Conservation (phyloP, 2,797 vertebrate genomes). For the Dipus sagitta region DNA sequence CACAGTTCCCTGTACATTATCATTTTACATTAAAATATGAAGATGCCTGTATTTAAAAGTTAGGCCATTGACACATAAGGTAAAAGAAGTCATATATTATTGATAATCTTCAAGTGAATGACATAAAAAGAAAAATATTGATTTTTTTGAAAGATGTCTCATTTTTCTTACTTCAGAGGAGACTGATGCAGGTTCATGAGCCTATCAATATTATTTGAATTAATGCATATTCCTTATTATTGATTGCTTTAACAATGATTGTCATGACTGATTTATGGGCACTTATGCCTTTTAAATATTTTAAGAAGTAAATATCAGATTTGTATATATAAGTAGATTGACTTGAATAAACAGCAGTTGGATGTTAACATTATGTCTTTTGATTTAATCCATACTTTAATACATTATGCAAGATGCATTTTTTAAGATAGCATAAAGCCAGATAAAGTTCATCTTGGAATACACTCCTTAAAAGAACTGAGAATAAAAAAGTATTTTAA, state of each 20-base stretch:
- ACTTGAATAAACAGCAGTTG: constrained; percentile 87
- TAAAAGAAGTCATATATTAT: constrained; percentile 88
- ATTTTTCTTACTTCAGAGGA: constrained; percentile 91
- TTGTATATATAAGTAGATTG: constrained; percentile 86
- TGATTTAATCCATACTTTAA: constrained; percentile 83
- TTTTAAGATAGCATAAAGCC: constrained; percentile 70
- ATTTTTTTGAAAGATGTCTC: constrained; percentile 89
- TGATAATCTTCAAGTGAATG: constrained; percentile 89
- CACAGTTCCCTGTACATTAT: constrained; percentile 75
- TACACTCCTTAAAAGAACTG: constrained; percentile 26
- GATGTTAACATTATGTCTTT: constrained; percentile 84
- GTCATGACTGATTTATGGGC: constrained; percentile 92
- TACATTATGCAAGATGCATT: constrained; percentile 77
- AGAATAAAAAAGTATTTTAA: not conserved
- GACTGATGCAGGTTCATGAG: constrained; percentile 87
- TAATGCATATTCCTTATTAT: constrained; percentile 91
- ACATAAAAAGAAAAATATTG: constrained; percentile 90
- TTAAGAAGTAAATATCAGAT: constrained; percentile 90
- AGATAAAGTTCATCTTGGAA: constrained; percentile 60
- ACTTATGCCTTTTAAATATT: constrained; percentile 91
- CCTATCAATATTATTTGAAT: constrained; percentile 92
- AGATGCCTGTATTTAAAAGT: constrained; percentile 82
- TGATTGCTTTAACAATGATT: constrained; percentile 91
- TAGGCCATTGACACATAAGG: constrained; percentile 83
- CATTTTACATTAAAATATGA: constrained; percentile 77